phyloP scores from a whole-genome alignment of 2,113 vertebrate species.

The Rhinopomastus cyanomelas region DNA sequence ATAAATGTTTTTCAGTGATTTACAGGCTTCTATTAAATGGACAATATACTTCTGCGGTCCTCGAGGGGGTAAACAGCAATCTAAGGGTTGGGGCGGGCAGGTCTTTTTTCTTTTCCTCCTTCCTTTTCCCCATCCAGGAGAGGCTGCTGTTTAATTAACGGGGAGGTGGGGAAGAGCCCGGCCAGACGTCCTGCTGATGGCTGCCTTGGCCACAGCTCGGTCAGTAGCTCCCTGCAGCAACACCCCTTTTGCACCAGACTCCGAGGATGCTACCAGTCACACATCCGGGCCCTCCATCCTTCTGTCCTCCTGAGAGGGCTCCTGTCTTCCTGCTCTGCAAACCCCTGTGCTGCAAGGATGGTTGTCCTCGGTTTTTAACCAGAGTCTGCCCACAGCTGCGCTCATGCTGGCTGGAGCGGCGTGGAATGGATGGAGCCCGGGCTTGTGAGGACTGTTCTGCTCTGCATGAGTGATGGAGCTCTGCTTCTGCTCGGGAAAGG shows the following conservation, averaged over 20 bases:
- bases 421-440: not conserved
- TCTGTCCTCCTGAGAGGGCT: not conserved
- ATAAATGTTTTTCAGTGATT: constrained; percentile 69
- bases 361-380: not conserved
- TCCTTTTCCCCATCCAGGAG: constrained; percentile 22
- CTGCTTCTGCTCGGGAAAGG: not conserved
- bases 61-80: constrained; percentile 56
- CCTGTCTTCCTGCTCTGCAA: not conserved
- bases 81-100: constrained; percentile 2
- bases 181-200: constrained; percentile 8
- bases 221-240: not conserved
- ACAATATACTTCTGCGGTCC: constrained; percentile 70
- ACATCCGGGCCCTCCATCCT: rapidly evolving
- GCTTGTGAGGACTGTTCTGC: not conserved
- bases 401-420: not conserved
- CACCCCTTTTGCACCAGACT: not conserved
- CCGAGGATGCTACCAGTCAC: not conserved
- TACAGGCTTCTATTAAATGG: constrained; percentile 70
- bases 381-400: not conserved
- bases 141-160: not conserved
- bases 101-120: constrained; percentile 31
- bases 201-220: not conserved
- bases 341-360: rapidly evolving
- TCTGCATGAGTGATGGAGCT: not conserved
- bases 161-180: constrained; percentile 31